Evolutionary conservation across 2,797 vertebrate species (phyloP), one percentile per base, ranked within the genome.

Genomic region (Trachurus trachurus): DNA sequence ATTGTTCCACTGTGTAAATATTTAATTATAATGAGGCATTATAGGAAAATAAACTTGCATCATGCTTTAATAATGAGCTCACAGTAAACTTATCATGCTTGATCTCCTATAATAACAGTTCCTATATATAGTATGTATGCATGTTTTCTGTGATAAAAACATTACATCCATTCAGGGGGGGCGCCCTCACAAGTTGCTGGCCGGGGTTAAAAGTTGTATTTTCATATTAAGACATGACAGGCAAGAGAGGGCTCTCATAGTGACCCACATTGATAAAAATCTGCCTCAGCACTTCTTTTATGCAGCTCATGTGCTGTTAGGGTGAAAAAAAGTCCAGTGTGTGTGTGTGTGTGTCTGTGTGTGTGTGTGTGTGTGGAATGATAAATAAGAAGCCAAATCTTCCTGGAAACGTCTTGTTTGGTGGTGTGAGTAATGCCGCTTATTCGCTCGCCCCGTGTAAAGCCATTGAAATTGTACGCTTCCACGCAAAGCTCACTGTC

Each of bases 351-450:
- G 12, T 67, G 71, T 71, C 59, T 17, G 11, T 75, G 74, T 71
- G 60, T 76, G 67, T 16, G 12, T 67, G 71, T 71, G 64, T 17
- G 11, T 75, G 74, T 71, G 60, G 70, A 16, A 44, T 85, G 82
- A 85, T 74, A 81, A 86, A 86, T 66, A 80, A 85, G 71, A 11
- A 47, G 22, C 29, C 52, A 74, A 84, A 84, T 85, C 77, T 69
- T 75, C 52, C 71, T 59, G 2, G 12, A 71, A 80, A 54, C 9
- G 15, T 88, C 83, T 88, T 79, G 74, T 85, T 89, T 78, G 85
- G 72, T 65, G 64, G 64, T 74, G 74, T 86, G 84, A 91, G 81
- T 88, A 90, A 92, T 88, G 87, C 82, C 19, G 63, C 81, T 88
- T 85, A 88, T 84, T 87, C 63, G 53, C 70, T 66, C 12, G 69